Evolutionary conservation across 2,888 invertebrate genomes (phyloP).

Genomic region (Drosophila leonis): DNA sequence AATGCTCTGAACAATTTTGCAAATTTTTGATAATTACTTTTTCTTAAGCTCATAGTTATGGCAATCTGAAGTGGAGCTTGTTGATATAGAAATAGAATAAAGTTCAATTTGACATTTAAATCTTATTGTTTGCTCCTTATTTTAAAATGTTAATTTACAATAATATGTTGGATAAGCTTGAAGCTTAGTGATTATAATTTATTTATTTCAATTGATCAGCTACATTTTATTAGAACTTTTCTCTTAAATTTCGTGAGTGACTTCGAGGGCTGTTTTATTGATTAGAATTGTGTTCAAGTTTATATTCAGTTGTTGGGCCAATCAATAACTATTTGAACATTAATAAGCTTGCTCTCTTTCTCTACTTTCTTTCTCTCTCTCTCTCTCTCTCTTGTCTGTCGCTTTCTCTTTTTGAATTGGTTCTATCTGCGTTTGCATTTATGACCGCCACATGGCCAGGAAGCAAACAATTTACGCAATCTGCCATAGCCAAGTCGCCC

Average conservation of each 20-base stretch:
- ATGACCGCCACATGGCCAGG: slow-evolving; percentile 58
- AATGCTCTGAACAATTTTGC: too few species aligned
- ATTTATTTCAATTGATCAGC: neutral
- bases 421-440: slow-evolving; percentile 34
- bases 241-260: neutral
- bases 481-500: slow-evolving; percentile 60
- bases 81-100: too few species aligned
- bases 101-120: too few species aligned
- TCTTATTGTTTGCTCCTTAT: neutral
- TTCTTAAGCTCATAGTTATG: too few species aligned
- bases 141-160: neutral
- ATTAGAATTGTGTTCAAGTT: slow-evolving; percentile 25
- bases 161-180: too few species aligned
- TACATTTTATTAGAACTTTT: neutral
- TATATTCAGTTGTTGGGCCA: slow-evolving; percentile 31
- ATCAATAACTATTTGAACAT: slow-evolving; percentile 49
- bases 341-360: slow-evolving; percentile 30
- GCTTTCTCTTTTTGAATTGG: slow-evolving; percentile 26
- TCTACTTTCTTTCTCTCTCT: neutral
- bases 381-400: neutral
- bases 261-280: slow-evolving; percentile 27
- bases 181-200: neutral
- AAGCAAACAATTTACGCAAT: slow-evolving; percentile 78
- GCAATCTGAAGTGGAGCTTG: too few species aligned
- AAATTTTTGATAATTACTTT: too few species aligned